Evolutionary conservation across 2,888 invertebrate genomes (phyloP).

Genomic region (Melitaea athalia): DNA sequence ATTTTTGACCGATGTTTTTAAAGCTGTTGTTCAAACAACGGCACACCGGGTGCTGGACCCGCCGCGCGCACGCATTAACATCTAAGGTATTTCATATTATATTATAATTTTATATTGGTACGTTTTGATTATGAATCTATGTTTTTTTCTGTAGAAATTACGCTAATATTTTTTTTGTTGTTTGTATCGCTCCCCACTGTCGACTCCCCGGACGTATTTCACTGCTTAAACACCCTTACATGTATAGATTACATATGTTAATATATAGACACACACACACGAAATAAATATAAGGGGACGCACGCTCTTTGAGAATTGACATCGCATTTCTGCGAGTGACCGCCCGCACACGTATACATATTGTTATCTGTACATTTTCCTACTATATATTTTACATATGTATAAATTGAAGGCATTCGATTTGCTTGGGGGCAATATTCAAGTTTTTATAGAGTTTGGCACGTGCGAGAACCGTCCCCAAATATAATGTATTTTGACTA

Average conservation of each 20-base stretch:
- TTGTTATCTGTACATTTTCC: conserved; percentile 35
- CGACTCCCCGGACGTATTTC: conserved; percentile 70
- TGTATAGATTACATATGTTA: conserved; percentile 69
- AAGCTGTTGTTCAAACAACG: conserved; percentile 43
- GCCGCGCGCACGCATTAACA: conserved; percentile 67
- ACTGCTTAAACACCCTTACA: conserved; percentile 70
- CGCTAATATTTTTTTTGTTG: conserved; percentile 70
- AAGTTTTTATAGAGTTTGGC: conserved; percentile 35
- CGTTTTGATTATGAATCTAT: conserved; percentile 87
- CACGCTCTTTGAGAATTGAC: conserved; percentile 75
- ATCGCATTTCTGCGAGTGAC: conserved; percentile 60
- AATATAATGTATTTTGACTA: conserved; percentile 42
- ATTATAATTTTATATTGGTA: conserved; percentile 85
- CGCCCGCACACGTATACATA: conserved; percentile 49
- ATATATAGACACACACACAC: conserved; percentile 67
- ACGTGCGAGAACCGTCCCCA: conserved; percentile 33
- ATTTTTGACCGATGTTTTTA: conserved; percentile 41
- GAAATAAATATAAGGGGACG: conserved; percentile 66
- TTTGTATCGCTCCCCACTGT: conserved; percentile 68
- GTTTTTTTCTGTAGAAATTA: conserved; percentile 80
- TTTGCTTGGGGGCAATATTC: conserved; percentile 23
- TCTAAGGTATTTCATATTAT: conserved; percentile 72
- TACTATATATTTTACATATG: conserved; percentile 22
- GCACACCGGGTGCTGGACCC: conserved; percentile 47
- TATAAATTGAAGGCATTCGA: conserved; percentile 23